Evolutionary conservation across 53 echinoderm and acorn worm species (phyloP).

Genomic region (Stichopus horrens): DNA sequence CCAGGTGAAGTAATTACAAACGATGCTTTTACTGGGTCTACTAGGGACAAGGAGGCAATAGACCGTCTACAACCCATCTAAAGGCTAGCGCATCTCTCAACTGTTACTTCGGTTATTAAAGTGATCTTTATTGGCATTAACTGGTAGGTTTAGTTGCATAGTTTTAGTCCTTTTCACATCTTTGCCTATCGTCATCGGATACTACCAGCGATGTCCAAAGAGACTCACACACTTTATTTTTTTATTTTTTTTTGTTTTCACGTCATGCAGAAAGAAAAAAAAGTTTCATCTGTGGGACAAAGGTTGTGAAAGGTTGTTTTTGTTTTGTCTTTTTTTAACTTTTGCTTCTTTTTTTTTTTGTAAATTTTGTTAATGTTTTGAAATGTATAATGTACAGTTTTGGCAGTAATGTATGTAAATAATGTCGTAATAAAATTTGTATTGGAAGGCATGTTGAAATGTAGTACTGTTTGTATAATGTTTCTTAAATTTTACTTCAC

Average conservation of each 20-base stretch:
- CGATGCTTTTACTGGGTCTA: no score
- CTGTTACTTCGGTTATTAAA: no score
- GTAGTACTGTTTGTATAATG: conserved; percentile 37
- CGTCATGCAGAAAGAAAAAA: background rate
- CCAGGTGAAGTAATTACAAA: no score
- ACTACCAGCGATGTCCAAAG: background rate
- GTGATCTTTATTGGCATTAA: no score
- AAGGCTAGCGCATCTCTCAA: no score
- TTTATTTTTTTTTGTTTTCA: no score
- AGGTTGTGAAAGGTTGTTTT: background rate
- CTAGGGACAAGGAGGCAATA: no score
- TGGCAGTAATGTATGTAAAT: conserved; percentile 30
- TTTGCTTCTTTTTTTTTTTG: conserved; percentile 2
- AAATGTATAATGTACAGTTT: conserved; percentile 40
- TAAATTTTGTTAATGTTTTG: conserved; percentile 2
- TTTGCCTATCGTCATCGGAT: no score
- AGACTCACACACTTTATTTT: background rate
- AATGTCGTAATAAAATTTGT: conserved; percentile 23
- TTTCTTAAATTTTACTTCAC: conserved; percentile 4
- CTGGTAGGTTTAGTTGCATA: no score
- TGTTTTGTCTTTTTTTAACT: background rate
- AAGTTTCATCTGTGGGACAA: background rate
- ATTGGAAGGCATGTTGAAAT: conserved; percentile 36
- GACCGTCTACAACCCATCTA: no score
- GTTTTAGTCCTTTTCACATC: no score